Conservation (phyloP, 92 coral and sea anemone species). For the Umimayanthus chanpuru region DNA sequence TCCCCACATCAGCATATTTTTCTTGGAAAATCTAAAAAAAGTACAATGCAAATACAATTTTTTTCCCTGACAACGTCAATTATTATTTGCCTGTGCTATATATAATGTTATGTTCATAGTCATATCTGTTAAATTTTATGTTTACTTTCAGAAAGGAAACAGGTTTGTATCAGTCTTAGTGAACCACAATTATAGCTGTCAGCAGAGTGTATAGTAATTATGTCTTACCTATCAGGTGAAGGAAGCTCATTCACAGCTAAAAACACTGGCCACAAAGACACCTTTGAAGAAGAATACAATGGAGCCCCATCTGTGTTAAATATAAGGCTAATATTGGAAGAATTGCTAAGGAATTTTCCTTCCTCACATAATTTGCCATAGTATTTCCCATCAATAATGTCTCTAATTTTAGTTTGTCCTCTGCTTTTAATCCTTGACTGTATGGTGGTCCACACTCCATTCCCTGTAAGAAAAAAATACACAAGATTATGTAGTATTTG, state of each 20-base stretch:
- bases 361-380: constrained; percentile 42
- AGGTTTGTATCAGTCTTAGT: too few relatives aligned
- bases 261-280: constrained; percentile 38
- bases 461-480: too few relatives aligned
- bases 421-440: not conserved
- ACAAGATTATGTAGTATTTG: too few relatives aligned
- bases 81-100: too few relatives aligned
- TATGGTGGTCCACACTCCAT: not conserved
- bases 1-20: constrained; percentile 63
- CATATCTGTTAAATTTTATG: too few relatives aligned
- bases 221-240: constrained; percentile 59
- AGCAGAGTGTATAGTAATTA: not conserved
- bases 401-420: not conserved
- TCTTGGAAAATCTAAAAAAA: constrained; percentile 48
- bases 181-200: too few relatives aligned
- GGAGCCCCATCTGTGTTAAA: constrained; percentile 49
- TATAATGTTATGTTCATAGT: too few relatives aligned
- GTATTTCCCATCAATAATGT: constrained; percentile 52
- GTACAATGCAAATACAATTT: too few relatives aligned
- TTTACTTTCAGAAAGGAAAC: too few relatives aligned
- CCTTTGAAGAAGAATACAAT: constrained; percentile 23
- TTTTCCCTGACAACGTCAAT: too few relatives aligned
- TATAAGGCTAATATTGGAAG: constrained; percentile 59
- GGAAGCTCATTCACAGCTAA: constrained; percentile 44
- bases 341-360: constrained; percentile 47